A percentile compares a stretch with the other conserved stretches of the same genome.
Evolutionary conservation across 1,140 invertebrate species (phyloP).

Genomic region (Hetaerina americana): DNA sequence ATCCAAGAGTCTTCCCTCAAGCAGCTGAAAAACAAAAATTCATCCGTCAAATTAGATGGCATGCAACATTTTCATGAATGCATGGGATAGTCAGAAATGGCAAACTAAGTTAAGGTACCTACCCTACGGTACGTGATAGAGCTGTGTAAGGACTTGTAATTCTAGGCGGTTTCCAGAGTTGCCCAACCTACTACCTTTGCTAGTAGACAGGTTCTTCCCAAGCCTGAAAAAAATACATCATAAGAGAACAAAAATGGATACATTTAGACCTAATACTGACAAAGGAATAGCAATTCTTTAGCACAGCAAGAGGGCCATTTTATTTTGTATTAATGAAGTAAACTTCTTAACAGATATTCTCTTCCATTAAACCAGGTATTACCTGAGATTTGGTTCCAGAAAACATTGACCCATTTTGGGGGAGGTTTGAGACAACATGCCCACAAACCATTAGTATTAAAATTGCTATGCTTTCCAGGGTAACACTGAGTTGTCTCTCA

Average conservation of each 20-base stretch:
- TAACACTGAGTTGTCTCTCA: too few relatives aligned
- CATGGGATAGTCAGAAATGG: too few relatives aligned
- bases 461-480: too few relatives aligned
- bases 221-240: constrained; percentile 47
- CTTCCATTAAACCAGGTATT: neutral
- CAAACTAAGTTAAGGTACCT: constrained; percentile 19
- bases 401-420: neutral
- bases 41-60: too few relatives aligned
- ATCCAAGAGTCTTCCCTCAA: neutral
- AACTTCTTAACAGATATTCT: neutral
- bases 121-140: constrained; percentile 68
- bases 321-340: neutral
- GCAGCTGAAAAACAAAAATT: neutral
- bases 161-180: constrained; percentile 66
- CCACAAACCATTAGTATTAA: too few relatives aligned
- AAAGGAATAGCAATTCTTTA: neutral
- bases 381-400: neutral
- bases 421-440: too few relatives aligned
- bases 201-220: constrained; percentile 53
- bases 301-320: neutral
- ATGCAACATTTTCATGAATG: too few relatives aligned
- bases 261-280: neutral
- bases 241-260: constrained; percentile 13
- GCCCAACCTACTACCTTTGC: constrained; percentile 58
- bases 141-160: constrained; percentile 59